Percentiles rank a stretch among this genome's conserved stretches.
These are phyloP conservation scores for Nipponia nippon DNA, from an alignment of 2,113 vertebrate species.

Conservation along the genomic window DNA sequence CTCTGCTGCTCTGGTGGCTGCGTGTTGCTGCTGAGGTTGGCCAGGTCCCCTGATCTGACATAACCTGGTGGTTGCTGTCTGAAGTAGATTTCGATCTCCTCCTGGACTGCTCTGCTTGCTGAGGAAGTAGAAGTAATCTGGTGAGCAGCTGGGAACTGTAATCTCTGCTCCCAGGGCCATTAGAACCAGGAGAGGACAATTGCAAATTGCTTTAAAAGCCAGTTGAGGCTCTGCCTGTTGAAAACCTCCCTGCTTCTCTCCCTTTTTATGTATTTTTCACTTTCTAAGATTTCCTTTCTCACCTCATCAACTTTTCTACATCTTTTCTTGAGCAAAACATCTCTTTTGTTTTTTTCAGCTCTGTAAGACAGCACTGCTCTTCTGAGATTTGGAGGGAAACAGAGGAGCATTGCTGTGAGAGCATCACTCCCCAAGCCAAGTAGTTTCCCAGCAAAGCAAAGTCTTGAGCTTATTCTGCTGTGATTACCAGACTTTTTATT, in stretches of 20 bases:
- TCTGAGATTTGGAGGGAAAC: neutral
- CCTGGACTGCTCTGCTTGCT: neutral
- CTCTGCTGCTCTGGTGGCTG: fast-evolving
- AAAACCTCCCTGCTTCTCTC: neutral
- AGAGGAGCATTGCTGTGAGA: neutral
- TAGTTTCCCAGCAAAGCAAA: neutral
- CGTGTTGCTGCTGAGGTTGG: neutral
- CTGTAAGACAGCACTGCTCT: too few species aligned
- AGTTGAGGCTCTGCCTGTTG: neutral
- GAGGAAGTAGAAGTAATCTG: neutral
- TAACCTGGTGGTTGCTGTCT: neutral
- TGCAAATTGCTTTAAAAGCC: neutral
- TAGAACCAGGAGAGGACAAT: neutral
- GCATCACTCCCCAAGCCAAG: neutral
- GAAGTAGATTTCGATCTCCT: neutral
- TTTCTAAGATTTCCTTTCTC: neutral
- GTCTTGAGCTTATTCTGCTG: neutral
- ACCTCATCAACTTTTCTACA: neutral
- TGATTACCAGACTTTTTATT: neutral
- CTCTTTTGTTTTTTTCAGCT: neutral
- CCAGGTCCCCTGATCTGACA: neutral
- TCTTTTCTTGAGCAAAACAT: neutral
- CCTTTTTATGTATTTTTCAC: neutral
- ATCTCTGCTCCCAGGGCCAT: neutral
- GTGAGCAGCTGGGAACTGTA: neutral